Base-by-base conservation (phyloP, 2,888 invertebrate species). In the Drosophila glabriapex region DNA sequence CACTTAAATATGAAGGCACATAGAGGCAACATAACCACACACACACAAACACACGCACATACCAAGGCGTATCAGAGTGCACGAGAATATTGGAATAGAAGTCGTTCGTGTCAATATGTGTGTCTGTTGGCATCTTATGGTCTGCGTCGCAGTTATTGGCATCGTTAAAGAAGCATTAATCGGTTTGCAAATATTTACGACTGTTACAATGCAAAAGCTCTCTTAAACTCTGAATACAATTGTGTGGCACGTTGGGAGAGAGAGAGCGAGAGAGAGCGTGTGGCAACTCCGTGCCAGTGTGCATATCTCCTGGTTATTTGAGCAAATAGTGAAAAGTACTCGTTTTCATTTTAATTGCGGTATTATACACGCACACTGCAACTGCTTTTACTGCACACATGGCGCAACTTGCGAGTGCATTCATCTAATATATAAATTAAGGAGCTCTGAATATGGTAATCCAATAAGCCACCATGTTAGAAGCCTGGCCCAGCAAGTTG, bases 101-200 rank as follows among this genome's bases (percentile, higher is more conserved):
- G 52, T 59, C 28, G 59, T 58, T 50, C 60, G 64, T 67, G 67
- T 76, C 54, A 59, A 50, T 62, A 43, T 71, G 50, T 62, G 59
- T 61, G 43, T 72, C 50, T 25, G 70, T 49, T 37, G 62, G 68
- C 52, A 63, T 64, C 77, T 66, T 67, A 46, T 55, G 50, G 66
- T 56, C 76, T 29, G 53, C 50, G 66, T 58, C 62, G 67, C 74
- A 74, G 76, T 85, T 83, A 83, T 83, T 85, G 83, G 85, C 75
- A 85, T 71, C 75, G 83, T 75, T 83, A 83, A 83, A 83, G 71
- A 85, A 76, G 81, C 83, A 71, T 85, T 83, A 80, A 83, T 85
- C 75, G 83, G 75, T 80, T 80, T 72, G 85, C 83, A 83, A 85
- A 83, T 83, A 83, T 83, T 85, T 83, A 85, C 81, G 78, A 78